These are phyloP conservation scores for Candidula unifasciata DNA, from an alignment of 2,888 invertebrate species.

Conservation along the genomic window DNA sequence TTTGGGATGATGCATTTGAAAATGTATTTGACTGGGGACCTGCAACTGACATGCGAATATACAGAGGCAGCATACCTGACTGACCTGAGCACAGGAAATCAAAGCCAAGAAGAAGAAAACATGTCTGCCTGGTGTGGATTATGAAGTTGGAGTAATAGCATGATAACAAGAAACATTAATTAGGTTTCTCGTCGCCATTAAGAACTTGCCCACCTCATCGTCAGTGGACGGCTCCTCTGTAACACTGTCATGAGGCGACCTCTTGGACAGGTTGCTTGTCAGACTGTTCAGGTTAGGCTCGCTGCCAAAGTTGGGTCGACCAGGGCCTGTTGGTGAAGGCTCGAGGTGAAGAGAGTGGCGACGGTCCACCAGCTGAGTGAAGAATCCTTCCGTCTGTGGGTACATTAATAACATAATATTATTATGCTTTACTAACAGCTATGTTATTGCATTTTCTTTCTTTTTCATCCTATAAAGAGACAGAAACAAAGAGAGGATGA, in stretches of 20 bases:
- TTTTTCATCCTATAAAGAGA: not conserved
- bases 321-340: constrained; percentile 53
- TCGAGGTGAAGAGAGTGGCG: constrained; percentile 67
- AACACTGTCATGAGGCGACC: constrained; percentile 66
- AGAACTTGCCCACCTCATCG: constrained; percentile 56
- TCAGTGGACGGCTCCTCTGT: constrained; percentile 67
- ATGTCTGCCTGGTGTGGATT: no score
- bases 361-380: constrained; percentile 68
- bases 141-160: not conserved
- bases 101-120: not conserved
- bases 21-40: no score
- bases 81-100: no score
- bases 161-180: not conserved
- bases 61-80: no score
- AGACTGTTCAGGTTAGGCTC: constrained; percentile 69
- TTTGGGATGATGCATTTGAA: no score
- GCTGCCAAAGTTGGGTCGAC: constrained; percentile 66
- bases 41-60: no score
- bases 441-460: not conserved
- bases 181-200: not conserved
- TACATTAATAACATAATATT: not conserved
- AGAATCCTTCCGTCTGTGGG: constrained; percentile 70
- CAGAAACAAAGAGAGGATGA: no score
- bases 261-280: constrained; percentile 62
- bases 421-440: not conserved